Percentiles rank a stretch among this genome's conserved stretches.
These are phyloP conservation scores for Myotis daubentonii DNA, from an alignment of 2,797 vertebrate genomes.

Conservation along the genomic window DNA sequence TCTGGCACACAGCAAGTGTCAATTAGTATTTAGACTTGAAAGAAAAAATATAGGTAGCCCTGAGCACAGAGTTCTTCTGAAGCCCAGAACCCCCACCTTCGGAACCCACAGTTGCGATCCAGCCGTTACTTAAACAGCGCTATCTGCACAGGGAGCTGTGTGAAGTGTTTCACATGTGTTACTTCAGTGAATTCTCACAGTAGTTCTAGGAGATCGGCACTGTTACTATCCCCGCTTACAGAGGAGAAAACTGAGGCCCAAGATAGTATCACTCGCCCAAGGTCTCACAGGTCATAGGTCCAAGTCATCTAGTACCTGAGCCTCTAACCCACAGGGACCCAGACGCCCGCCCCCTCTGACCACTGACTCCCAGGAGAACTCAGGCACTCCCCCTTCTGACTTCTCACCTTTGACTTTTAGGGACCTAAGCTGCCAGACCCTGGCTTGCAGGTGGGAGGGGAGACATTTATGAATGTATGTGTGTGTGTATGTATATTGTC, in stretches of 20 bases:
- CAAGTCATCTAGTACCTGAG: not conserved
- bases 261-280: not conserved
- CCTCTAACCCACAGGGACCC: not conserved
- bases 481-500: not conserved
- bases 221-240: not conserved
- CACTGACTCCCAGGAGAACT: not conserved
- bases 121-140: not conserved
- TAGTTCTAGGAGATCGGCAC: not conserved
- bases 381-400: not conserved
- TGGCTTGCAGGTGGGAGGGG: not conserved
- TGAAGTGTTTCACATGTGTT: not conserved
- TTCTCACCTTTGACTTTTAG: not conserved
- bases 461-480: not conserved
- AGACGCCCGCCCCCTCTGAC: not conserved
- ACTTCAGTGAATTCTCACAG: not conserved
- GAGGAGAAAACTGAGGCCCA: not conserved
- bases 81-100: not conserved
- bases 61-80: not conserved
- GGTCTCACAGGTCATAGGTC: not conserved
- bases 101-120: not conserved
- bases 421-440: not conserved
- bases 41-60: not conserved
- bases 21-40: not conserved
- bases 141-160: not conserved
- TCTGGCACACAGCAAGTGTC: not conserved